phyloP scores from a whole-genome alignment of 2,888 invertebrate genomes.

The Agonopterix arenella region DNA sequence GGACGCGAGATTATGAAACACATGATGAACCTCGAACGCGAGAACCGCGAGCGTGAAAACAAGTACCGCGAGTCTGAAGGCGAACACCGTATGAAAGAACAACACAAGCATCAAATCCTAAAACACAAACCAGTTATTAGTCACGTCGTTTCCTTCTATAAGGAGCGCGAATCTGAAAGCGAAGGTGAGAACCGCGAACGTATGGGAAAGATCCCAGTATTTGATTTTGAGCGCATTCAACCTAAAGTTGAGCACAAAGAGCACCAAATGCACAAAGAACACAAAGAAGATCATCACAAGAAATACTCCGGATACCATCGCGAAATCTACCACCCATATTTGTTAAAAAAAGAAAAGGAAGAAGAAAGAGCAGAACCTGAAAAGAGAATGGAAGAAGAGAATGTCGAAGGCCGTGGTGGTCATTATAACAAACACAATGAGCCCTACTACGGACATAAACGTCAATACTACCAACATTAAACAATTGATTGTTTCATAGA shows the following conservation, averaged over 20 bases:
- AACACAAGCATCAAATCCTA: neutral
- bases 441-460: constrained; percentile 1
- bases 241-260: too few species aligned
- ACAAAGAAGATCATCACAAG: neutral
- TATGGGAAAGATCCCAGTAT: too few species aligned
- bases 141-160: neutral
- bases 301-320: neutral
- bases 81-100: constrained; percentile 3
- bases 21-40: constrained; percentile 4
- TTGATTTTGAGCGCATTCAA: too few species aligned
- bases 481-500: too few species aligned
- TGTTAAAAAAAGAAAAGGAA: neutral
- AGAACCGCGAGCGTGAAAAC: constrained; percentile 5
- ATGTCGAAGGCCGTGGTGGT: neutral
- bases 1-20: neutral
- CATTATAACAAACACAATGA: neutral
- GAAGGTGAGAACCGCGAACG: too few species aligned
- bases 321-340: neutral
- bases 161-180: too few species aligned
- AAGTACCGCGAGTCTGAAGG: constrained; percentile 5
- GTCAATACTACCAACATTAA: neutral
- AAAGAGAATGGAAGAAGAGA: neutral
- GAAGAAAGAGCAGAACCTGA: neutral
- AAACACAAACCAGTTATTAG: neutral
- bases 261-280: too few species aligned